Conservation (phyloP, 2,113 vertebrate species). For the Sinocyclocheilus anophthalmus region DNA sequence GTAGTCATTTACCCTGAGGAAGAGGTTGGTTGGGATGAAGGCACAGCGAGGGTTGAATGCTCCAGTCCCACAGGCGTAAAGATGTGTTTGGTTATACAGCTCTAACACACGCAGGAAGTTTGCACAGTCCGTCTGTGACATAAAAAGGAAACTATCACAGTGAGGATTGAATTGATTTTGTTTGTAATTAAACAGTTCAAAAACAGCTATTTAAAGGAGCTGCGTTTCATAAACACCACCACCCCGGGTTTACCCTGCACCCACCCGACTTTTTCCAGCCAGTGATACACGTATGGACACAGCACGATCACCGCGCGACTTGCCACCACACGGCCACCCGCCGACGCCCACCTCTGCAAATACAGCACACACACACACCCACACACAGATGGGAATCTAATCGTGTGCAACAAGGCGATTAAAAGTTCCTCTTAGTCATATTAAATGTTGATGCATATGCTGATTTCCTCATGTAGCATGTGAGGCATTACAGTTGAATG, state of each 20-base stretch:
- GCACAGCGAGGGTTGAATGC: slow-evolving; percentile 81
- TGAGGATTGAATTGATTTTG: background rate
- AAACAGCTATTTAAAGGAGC: background rate
- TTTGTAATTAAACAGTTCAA: background rate
- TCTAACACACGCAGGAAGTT: slow-evolving; percentile 82
- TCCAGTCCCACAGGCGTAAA: slow-evolving; percentile 80
- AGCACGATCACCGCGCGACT: too few species aligned
- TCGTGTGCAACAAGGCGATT: too few species aligned
- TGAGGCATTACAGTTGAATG: slow-evolving; percentile 22
- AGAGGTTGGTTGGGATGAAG: slow-evolving; percentile 72
- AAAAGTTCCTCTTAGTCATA: background rate
- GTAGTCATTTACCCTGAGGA: slow-evolving; percentile 69
- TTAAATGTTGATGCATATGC: slow-evolving; percentile 16
- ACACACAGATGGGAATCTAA: background rate
- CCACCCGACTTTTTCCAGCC: slow-evolving; percentile 81
- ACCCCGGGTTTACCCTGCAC: too few species aligned
- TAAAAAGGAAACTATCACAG: slow-evolving; percentile 3
- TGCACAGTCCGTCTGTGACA: slow-evolving; percentile 75
- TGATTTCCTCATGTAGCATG: background rate
- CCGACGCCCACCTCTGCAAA: too few species aligned
- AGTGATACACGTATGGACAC: too few species aligned
- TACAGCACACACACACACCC: background rate
- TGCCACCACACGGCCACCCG: too few species aligned
- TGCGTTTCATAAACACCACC: background rate
- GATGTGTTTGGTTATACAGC: slow-evolving; percentile 79